Conservation (phyloP, 2,888 invertebrate species). For the Entomobrya proxima region DNA sequence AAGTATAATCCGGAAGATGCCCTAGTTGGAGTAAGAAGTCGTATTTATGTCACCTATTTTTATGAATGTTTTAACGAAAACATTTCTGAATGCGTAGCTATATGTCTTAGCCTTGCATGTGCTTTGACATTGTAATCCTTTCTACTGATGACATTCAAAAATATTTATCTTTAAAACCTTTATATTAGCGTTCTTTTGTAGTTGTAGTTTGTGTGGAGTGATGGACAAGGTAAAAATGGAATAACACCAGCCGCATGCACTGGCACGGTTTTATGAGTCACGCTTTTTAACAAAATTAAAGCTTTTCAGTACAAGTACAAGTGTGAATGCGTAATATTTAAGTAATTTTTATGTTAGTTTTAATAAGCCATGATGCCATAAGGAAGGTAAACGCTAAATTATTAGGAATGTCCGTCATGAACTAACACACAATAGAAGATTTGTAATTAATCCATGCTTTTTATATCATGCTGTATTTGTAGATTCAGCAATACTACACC, state of each 20-base stretch:
- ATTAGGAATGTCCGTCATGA: not conserved
- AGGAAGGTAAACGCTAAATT: too few species aligned
- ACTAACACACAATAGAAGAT: not conserved
- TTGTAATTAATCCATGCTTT: not conserved
- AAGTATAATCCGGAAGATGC: slow-evolving; percentile 47
- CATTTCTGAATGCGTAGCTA: not conserved
- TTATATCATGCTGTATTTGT: not conserved
- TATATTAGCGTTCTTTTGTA: too few species aligned
- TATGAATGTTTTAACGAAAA: not conserved
- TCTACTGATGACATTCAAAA: too few species aligned
- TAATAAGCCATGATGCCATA: too few species aligned
- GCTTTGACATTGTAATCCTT: too few species aligned
- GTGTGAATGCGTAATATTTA: too few species aligned
- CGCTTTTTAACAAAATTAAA: not conserved
- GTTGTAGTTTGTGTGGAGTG: too few species aligned
- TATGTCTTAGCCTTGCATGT: not conserved
- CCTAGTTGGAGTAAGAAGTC: slow-evolving; percentile 43
- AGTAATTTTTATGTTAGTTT: too few species aligned
- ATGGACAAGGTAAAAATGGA: too few species aligned
- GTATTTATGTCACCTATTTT: not conserved
- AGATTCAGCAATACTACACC: slow-evolving; percentile 50
- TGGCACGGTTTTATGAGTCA: not conserved
- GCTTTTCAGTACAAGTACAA: too few species aligned
- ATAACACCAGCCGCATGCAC: too few species aligned
- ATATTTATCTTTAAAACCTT: too few species aligned